Evolutionary conservation across 2,113 vertebrate species (phyloP).

Genomic region (Meleagris gallopavo): DNA sequence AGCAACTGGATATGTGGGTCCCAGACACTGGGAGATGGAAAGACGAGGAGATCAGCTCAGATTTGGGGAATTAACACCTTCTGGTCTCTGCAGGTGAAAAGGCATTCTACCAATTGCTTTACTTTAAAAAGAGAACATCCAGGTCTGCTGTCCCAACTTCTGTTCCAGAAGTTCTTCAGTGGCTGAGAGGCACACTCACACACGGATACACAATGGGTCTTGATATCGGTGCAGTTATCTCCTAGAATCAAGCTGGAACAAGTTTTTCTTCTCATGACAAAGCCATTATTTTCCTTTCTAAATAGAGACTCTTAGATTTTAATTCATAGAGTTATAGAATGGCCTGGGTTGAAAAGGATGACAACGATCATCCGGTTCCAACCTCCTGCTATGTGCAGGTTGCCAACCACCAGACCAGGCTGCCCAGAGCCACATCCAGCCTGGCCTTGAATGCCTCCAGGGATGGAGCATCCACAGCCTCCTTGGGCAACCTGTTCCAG

Average conservation of each 20-base stretch:
- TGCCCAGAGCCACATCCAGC: no score
- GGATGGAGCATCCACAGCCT: no score
- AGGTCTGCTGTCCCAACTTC: not conserved
- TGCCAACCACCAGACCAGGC: no score
- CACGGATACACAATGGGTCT: not conserved
- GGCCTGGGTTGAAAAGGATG: no score
- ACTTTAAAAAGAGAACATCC: not conserved
- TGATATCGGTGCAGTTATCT: not conserved
- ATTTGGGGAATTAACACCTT: not conserved
- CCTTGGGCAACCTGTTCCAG: no score
- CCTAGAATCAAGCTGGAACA: not conserved
- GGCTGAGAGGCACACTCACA: not conserved
- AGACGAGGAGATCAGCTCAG: not conserved
- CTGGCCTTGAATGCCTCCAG: no score
- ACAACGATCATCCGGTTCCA: no score
- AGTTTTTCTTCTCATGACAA: not conserved
- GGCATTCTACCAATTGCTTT: not conserved
- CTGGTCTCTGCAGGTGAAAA: not conserved
- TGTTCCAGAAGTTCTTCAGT: not conserved
- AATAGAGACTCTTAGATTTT: not conserved
- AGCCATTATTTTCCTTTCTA: not conserved
- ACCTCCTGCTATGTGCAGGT: no score
- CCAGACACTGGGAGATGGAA: accelerated
- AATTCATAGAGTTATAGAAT: not conserved
- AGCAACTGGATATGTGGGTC: not conserved